Base-by-base conservation (phyloP, 2,113 vertebrate species). In the Coregonus clupeaformis region DNA sequence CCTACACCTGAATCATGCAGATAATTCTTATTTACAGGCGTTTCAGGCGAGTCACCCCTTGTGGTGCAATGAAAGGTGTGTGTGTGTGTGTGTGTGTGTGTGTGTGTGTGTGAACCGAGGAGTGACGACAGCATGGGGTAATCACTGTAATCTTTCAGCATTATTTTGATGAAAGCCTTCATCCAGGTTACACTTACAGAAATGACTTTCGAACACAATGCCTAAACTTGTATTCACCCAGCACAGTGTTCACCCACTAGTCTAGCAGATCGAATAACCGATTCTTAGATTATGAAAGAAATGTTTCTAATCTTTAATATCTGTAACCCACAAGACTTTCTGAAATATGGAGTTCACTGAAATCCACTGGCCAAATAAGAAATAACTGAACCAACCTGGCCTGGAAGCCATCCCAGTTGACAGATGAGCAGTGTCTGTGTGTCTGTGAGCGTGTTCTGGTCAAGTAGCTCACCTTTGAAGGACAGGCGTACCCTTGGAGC, bases 401-500 rank as follows among this genome's bases (percentile, higher is more conserved):
- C 32, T 25, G 24, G 20, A 18, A 71, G 29, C 71, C 13, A 5
- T n/a, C 18, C 42, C 62, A 4, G 18, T 45, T 64, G 76, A 69
- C 71, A 70, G 71, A 70, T 30, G 81, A 75, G 68, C 68, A 68
- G 75, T 71, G 73, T 79, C 24, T 79, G 77, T 12, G 9, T 45
- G 18, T 20, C 76, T 36, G 9, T 42, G 71, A 20, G 70, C 7
- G 55, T 60, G 52, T 71, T 57, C 72, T 45, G 20, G 24, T 52
- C 49, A 14, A 63, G 71, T 11, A 69, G 73, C 90, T 92, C 88
- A 93, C 92, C 93, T 93, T 93, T 94, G 86, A 92, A 94, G 74
- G 92, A 86, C 84, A 94, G 91, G 74, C 82, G 91, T 73, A 94
- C 91, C 86, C 93, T 81, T 6, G 93, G 91, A 32, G 92, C 83